Percentiles rank a stretch among this genome's conserved stretches.
Evolutionary conservation across 2,797 vertebrate species (phyloP).

Genomic region (Phylloscopus collybita): DNA sequence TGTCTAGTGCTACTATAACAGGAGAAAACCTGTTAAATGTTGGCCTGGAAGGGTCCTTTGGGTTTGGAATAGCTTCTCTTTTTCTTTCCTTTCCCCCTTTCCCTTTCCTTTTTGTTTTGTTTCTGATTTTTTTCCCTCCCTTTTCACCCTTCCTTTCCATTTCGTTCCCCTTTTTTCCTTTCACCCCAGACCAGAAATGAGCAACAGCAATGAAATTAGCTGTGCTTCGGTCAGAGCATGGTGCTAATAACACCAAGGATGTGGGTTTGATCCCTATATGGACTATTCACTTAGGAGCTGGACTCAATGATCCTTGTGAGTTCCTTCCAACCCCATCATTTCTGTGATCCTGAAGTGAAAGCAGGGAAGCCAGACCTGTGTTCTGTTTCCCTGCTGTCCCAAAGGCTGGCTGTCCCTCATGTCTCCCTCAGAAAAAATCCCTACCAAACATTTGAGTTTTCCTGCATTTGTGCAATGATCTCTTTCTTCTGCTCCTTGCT

Average conservation of each 20-base stretch:
- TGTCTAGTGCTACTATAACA: conserved; percentile 46
- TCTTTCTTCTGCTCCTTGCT: neutral
- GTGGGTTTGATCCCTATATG: neutral
- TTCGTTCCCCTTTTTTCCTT: neutral
- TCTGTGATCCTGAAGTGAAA: neutral
- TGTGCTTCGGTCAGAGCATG: neutral
- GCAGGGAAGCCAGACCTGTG: neutral
- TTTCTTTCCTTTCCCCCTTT: neutral
- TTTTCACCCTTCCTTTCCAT: neutral
- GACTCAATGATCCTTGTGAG: neutral
- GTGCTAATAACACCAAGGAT: neutral
- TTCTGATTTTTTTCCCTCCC: rapidly evolving
- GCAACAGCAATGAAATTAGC: neutral
- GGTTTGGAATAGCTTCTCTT: neutral
- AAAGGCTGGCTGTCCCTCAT: neutral
- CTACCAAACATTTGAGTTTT: neutral
- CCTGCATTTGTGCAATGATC: neutral
- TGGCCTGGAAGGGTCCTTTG: conserved; percentile 28
- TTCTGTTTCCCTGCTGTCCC: neutral
- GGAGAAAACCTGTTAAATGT: conserved; percentile 45
- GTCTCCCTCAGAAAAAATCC: neutral
- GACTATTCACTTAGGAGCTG: neutral
- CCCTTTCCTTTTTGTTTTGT: neutral
- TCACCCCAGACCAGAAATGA: neutral
- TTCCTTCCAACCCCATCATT: neutral